These are phyloP conservation scores for Cinara cedri DNA, from an alignment of 2,888 invertebrate species.

Conservation along the genomic window DNA sequence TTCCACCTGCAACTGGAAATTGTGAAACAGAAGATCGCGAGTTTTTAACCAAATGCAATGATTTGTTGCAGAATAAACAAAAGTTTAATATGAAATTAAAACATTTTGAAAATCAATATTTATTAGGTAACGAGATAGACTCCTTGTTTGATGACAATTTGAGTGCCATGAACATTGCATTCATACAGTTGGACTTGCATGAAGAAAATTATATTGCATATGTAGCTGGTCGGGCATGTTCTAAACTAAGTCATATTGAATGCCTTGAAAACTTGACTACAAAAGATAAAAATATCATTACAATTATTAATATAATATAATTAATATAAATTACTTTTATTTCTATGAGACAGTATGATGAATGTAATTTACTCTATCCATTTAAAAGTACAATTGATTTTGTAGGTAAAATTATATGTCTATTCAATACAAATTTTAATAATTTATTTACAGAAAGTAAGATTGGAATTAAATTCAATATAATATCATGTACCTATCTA, in stretches of 20 bases:
- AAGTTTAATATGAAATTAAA: not conserved
- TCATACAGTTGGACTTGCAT: not conserved
- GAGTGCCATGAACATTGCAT: not conserved
- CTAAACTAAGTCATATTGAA: not conserved
- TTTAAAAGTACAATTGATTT: not conserved
- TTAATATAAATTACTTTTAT: not conserved
- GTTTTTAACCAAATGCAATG: conserved; percentile 1
- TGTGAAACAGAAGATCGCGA: not conserved
- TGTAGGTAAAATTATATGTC: not conserved
- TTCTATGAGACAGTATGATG: not conserved
- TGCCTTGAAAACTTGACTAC: not conserved
- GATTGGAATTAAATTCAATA: not conserved
- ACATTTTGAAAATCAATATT: not conserved
- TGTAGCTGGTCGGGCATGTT: not conserved
- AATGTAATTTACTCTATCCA: not conserved
- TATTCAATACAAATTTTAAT: not conserved
- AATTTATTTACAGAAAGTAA: not conserved
- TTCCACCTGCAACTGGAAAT: not conserved
- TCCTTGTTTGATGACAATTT: not conserved
- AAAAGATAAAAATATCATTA: conserved; percentile 7
- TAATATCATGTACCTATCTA: no score
- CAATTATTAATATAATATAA: no score
- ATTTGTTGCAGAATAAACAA: not conserved
- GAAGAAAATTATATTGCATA: not conserved
- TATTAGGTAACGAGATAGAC: not conserved